These are phyloP conservation scores for Caenorhabditis sulstoni DNA, from an alignment of 2,888 invertebrate genomes.

Conservation along the genomic window DNA sequence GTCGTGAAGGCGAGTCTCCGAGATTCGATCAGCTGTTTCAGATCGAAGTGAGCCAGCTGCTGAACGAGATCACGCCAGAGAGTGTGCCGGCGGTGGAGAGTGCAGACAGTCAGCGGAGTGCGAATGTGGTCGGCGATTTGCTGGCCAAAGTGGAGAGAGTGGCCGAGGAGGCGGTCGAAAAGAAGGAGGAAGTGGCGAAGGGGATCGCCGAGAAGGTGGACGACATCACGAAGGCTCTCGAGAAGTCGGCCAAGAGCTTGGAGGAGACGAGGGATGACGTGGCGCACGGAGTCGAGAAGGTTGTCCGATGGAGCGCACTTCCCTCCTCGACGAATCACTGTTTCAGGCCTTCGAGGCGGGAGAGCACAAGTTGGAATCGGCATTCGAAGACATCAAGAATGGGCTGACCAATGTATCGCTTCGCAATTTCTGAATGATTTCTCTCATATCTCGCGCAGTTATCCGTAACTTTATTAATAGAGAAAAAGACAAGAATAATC, in stretches of 20 bases:
- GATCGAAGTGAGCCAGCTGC: conserved; percentile 55
- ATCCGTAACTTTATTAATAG: conserved; percentile 7
- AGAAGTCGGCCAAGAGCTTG: conserved; percentile 45
- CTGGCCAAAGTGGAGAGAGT: conserved; percentile 51
- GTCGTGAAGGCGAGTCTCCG: no score
- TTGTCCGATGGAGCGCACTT: neutral
- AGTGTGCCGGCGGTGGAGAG: conserved; percentile 31
- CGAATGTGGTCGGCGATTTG: conserved; percentile 39
- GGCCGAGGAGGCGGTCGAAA: conserved; percentile 37
- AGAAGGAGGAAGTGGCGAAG: conserved; percentile 6
- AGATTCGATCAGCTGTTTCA: conserved; percentile 20
- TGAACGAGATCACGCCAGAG: conserved; percentile 44
- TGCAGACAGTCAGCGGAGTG: conserved; percentile 16
- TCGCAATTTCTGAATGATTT: conserved; percentile 22
- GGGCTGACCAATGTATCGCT: conserved; percentile 16
- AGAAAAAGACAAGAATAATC: neutral
- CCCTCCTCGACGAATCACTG: neutral
- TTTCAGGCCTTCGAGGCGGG: neutral
- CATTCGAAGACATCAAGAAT: conserved; percentile 40
- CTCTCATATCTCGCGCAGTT: conserved; percentile 22
- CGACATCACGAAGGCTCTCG: conserved; percentile 35
- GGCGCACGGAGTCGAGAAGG: conserved; percentile 29
- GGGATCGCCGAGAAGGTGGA: conserved; percentile 40
- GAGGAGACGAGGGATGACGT: conserved; percentile 19
- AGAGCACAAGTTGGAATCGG: neutral